A percentile compares a stretch with the other conserved stretches of the same genome.
These are phyloP conservation scores for Drosophila triauraria DNA, from an alignment of 1,140 invertebrate genomes.

Conservation along the genomic window DNA sequence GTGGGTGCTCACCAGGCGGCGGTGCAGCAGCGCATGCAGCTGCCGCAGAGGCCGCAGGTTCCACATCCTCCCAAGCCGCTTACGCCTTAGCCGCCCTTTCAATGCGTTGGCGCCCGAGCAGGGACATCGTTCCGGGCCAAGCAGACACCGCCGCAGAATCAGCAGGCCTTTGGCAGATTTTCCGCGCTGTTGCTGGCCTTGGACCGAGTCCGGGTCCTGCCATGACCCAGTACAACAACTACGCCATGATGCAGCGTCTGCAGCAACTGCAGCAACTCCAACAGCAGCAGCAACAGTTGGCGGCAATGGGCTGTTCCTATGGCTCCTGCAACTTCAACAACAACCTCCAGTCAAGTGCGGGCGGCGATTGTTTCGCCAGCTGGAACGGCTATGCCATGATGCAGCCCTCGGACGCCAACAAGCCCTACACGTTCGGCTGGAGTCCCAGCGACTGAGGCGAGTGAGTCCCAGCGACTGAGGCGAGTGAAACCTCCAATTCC, in stretches of 20 bases:
- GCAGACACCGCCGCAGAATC: not conserved
- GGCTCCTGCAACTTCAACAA: slow-evolving; percentile 11
- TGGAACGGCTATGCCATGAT: slow-evolving; percentile 55
- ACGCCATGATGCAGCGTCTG: slow-evolving; percentile 1
- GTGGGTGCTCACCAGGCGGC: slow-evolving; percentile 13
- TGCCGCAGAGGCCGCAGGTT: slow-evolving; percentile 11
- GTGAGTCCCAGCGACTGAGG: too few species aligned
- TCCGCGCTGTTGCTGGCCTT: not conserved
- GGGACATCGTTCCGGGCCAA: not conserved
- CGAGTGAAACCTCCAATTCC: not conserved
- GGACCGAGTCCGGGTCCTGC: not conserved
- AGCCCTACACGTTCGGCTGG: slow-evolving; percentile 33
- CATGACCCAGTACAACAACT: not conserved
- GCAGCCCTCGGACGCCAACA: slow-evolving; percentile 17
- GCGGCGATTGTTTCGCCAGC: not conserved
- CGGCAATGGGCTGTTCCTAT: too few species aligned
- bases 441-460: slow-evolving; percentile 13
- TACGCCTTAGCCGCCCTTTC: too few species aligned
- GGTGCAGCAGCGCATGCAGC: slow-evolving; percentile 13
- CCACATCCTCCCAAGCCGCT: not conserved
- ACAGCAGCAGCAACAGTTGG: slow-evolving; percentile 3
- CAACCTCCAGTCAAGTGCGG: not conserved
- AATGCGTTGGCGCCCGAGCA: too few species aligned
- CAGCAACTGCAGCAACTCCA: not conserved
- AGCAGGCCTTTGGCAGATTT: not conserved